Base-by-base conservation (phyloP, 1,140 invertebrate species). In the Panulirus ornatus region DNA sequence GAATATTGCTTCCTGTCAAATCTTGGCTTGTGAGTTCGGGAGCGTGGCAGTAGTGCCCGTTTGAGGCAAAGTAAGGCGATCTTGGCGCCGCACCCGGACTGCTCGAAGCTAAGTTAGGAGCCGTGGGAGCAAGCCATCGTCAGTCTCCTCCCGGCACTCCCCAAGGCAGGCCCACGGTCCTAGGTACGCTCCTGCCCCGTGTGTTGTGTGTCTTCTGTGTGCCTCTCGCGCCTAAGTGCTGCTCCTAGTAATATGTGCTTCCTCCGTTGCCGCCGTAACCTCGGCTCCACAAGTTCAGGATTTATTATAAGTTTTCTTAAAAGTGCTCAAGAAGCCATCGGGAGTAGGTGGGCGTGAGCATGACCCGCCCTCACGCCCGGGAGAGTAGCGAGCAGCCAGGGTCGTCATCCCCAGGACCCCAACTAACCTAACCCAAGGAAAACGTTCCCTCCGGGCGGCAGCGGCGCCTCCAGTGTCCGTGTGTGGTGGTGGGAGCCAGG, bases 51-150 rank as follows among this genome's bases (percentile, higher is more conserved):
- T 51, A 75, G 88, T 89, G 88, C 88, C 88, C 88, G 88, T 89
- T 89, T 89, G 88, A 81, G 88, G 88, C 88, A 82, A 89, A 83
- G 88, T 89, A 89, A 89, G 88, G 88, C 79, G 88, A 89, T 89
- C 88, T 89, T 89, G 78, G 88, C 78, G 79, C 79, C 47, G 81
- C 14, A 19, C 40, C 51, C 47, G 88, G 88, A n/a, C 66, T 79
- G 16, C 42, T 84, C 66, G 42, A 76, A 89, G 88, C 88, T 89
- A 89, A 89, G 88, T 89, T 89, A 89, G 71, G 88, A 70, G 44
- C 42, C 42, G 2, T 8, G 22, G 66, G 22, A 22, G 42, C 30
- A n/a, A 34, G n/a, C 22, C 44, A 58, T 58, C 70, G 27, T 54
- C 79, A 89, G 88, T 89, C 88, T 89, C 88, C 88, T 89, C 88